Conservation (phyloP, 2,113 vertebrate genomes). For the Heterocephalus glaber region DNA sequence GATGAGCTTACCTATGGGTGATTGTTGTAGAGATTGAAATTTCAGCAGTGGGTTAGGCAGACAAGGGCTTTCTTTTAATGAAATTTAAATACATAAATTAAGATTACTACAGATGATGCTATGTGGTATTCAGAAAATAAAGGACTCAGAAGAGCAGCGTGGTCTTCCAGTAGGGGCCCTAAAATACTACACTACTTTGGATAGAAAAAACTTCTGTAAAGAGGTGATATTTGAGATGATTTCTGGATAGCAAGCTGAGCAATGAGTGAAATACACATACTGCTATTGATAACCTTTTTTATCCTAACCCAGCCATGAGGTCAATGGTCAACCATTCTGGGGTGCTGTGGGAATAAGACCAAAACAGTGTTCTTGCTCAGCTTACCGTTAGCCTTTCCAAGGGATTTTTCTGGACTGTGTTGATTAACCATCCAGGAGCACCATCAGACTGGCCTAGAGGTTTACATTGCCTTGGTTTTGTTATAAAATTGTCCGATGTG, state of each 20-base stretch:
- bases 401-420: neutral
- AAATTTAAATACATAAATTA: neutral
- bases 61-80: neutral
- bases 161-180: neutral
- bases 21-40: neutral
- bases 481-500: constrained; percentile 1
- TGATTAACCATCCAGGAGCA: neutral
- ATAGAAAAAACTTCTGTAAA: neutral
- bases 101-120: neutral
- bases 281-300: neutral
- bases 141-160: neutral
- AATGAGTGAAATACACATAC: neutral
- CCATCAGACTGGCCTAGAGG: neutral
- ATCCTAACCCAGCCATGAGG: neutral
- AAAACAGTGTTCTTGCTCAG: neutral
- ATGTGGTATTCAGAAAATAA: neutral
- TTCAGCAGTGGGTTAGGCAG: neutral
- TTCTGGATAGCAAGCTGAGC: neutral
- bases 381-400: neutral
- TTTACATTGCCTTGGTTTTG: neutral
- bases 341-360: neutral
- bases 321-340: neutral
- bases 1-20: neutral
- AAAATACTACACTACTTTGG: neutral
- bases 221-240: neutral